These are phyloP conservation scores for Heliconius eleuchia DNA, from an alignment of 1,140 invertebrate genomes.

Conservation along the genomic window DNA sequence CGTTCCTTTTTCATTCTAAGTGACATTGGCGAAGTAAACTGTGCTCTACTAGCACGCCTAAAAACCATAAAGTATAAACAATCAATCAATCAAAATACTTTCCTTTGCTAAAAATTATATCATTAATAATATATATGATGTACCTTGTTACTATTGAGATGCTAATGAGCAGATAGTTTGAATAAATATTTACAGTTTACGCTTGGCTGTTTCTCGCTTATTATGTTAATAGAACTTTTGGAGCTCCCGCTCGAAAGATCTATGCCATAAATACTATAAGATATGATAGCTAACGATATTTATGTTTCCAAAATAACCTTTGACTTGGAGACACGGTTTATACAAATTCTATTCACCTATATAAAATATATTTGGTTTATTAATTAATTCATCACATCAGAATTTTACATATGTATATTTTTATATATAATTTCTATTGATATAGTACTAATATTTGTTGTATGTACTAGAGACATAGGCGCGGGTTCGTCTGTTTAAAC, in stretches of 20 bases:
- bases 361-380: background rate
- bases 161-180: constrained; percentile 6
- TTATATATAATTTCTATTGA: too few relatives aligned
- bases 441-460: too few relatives aligned
- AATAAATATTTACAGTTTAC: constrained; percentile 16
- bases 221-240: constrained; percentile 19
- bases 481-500: too few relatives aligned
- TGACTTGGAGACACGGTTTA: background rate
- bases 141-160: background rate
- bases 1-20: too few relatives aligned
- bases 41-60: too few relatives aligned
- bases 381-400: background rate
- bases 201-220: constrained; percentile 17
- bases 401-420: too few relatives aligned
- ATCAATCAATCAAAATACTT: background rate
- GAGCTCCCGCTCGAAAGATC: background rate
- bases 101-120: background rate
- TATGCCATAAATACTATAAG: constrained; percentile 14
- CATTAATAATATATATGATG: constrained; percentile 5
- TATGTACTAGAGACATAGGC: too few relatives aligned
- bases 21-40: too few relatives aligned
- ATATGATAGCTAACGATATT: constrained; percentile 1
- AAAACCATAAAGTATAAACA: too few relatives aligned
- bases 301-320: constrained; percentile 3
- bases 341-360: background rate